Base-by-base conservation (phyloP, 2,113 vertebrate species). In the Coregonus clupeaformis region DNA sequence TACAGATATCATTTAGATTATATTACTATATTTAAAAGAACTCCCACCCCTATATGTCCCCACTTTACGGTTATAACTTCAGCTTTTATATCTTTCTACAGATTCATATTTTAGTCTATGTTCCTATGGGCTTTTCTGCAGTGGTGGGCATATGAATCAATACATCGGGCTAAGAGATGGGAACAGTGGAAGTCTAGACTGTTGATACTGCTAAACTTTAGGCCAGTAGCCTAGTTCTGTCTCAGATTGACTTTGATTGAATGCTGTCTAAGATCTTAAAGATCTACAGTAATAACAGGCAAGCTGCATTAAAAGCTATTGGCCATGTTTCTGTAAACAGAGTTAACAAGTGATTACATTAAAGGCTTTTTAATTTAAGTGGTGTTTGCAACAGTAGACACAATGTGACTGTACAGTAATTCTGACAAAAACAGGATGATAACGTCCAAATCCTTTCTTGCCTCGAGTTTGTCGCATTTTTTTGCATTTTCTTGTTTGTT, bases 61-160 rank as follows among this genome's bases (percentile, higher is more conserved):
- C 47, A 49, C 47, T 12, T 74, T 63, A 24, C 24, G 24, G 6
- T n/a, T 62, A 83, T 67, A 63, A 75, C 64, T 52, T 79, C 24
- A 69, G 75, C 66, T 79, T 75, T 66, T 55, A 66, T 73, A 68
- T 30, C 20, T 64, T 83, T 88, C 82, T 89, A 89, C 89, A 90
- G 78, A 80, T 86, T 85, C 69, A 70, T 59, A 12, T 32, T 36
- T 4, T 18, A 29, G 84, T 88, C 87, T 87, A 80, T 86, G 89
- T 85, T 75, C 82, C 83, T 57, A 78, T 86, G 79, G 82, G 84
- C 84, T 87, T 90, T 85, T 84, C 73, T 85, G 85, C 84, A 89
- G 86, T 80, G 80, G 86, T 62, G 67, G 79, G 80, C 30, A 9
- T 76, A 79, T 60, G 71, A 90, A 90, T 88, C 88, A 91, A 89